phyloP scores from a whole-genome alignment of 2,888 invertebrate genomes.

The Tenthredo distinguenda region DNA sequence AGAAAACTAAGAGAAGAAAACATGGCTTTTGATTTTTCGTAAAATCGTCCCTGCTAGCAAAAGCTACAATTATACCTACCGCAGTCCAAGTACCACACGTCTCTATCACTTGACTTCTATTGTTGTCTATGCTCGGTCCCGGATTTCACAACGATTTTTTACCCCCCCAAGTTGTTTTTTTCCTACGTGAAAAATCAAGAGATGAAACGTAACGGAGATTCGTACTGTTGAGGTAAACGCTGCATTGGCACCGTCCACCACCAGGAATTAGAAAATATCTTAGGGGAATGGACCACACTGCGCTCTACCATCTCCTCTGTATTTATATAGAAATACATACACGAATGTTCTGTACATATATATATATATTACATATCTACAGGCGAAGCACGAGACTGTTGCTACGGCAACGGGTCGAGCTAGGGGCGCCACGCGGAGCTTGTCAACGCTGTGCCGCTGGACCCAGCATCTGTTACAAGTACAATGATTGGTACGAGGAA shows the following conservation, averaged over 20 bases:
- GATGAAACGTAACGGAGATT: not conserved
- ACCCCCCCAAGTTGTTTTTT: not conserved
- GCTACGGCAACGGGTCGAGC: constrained; percentile 43
- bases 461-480: constrained; percentile 44
- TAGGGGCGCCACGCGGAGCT: constrained; percentile 33
- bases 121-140: not conserved
- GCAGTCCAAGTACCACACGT: not conserved
- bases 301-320: not conserved
- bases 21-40: not conserved
- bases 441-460: constrained; percentile 33
- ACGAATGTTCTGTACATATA: not conserved
- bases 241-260: not conserved
- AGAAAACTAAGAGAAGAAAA: constrained; percentile 16
- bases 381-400: constrained; percentile 22
- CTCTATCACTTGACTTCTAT: not conserved
- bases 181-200: not conserved
- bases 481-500: not conserved
- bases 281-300: constrained; percentile 6
- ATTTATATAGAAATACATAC: constrained; percentile 8
- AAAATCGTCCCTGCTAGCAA: not conserved
- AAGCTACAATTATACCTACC: not conserved
- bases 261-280: constrained; percentile 36
- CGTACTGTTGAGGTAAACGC: not conserved
- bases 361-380: not conserved
- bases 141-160: not conserved